Conservation (phyloP, 1,140 invertebrate species). For the Drosophila oshimai region DNA sequence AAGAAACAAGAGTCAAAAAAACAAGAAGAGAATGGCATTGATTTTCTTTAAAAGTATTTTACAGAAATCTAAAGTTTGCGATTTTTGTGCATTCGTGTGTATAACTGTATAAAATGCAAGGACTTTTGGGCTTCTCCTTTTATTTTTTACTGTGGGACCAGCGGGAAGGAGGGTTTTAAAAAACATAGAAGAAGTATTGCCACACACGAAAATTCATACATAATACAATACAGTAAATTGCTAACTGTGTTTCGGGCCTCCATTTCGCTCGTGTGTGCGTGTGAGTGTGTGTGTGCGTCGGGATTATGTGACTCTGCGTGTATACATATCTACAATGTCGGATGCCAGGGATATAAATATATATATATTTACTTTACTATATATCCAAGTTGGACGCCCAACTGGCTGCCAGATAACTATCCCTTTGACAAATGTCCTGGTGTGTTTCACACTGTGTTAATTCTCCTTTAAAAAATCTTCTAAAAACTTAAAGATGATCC, state of each 20-base stretch:
- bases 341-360: conserved; percentile 3
- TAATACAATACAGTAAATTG: conserved; percentile 60
- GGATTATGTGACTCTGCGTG: conserved; percentile 57
- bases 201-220: conserved; percentile 50
- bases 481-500: neutral
- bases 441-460: neutral
- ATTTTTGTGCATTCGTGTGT: conserved; percentile 57
- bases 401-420: conserved; percentile 60
- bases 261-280: conserved; percentile 3
- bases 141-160: neutral
- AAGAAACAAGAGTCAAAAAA: neutral
- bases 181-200: conserved; percentile 37
- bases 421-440: conserved; percentile 34
- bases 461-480: neutral
- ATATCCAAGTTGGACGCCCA: conserved; percentile 42
- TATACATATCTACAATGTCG: conserved; percentile 30
- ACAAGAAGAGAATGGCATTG: conserved; percentile 18
- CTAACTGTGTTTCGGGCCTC: conserved; percentile 46
- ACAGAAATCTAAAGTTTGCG: conserved; percentile 16
- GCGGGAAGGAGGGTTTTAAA: conserved; percentile 20
- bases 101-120: conserved; percentile 66
- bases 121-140: conserved; percentile 16
- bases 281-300: conserved; percentile 34
- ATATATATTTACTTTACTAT: conserved; percentile 1
- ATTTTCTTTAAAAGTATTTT: conserved; percentile 35